A percentile compares a stretch with the other conserved stretches of the same genome.
Evolutionary conservation across 1,140 invertebrate genomes (phyloP).

Genomic region (Zophobas atratus): DNA sequence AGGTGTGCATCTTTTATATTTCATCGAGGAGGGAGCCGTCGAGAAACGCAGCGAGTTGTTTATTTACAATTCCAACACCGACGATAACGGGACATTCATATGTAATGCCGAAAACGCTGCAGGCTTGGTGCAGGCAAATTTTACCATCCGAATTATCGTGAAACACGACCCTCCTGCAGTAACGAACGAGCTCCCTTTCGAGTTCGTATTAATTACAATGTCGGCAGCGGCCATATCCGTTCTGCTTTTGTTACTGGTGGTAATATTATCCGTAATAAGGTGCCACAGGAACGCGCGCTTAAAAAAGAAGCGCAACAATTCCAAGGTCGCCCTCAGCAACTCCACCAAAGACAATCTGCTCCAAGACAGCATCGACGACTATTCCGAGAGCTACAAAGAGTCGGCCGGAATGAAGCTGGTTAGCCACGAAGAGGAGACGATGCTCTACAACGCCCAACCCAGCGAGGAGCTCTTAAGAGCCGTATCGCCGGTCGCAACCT

Average conservation of each 20-base stretch:
- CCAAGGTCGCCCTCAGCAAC: conserved; percentile 49
- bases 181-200: conserved; percentile 75
- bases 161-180: conserved; percentile 80
- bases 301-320: conserved; percentile 52
- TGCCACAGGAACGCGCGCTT: conserved; percentile 71
- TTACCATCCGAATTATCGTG: conserved; percentile 81
- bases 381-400: conserved; percentile 46
- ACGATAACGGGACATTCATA: conserved; percentile 86
- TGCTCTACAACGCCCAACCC: conserved; percentile 44
- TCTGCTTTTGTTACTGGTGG: conserved; percentile 74
- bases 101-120: conserved; percentile 88
- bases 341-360: conserved; percentile 52
- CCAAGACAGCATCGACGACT: conserved; percentile 51
- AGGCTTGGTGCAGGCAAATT: conserved; percentile 81
- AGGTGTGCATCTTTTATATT: conserved; percentile 78
- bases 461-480: conserved; percentile 51
- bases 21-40: conserved; percentile 77
- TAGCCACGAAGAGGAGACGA: conserved; percentile 46
- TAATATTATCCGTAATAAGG: conserved; percentile 74
- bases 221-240: conserved; percentile 71
- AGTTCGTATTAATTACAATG: conserved; percentile 79
- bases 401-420: conserved; percentile 19
- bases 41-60: conserved; percentile 84
- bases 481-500: conserved; percentile 55
- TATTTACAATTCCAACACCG: conserved; percentile 81